These are phyloP conservation scores for Ophioninae sp. DNA, from an alignment of 2,888 invertebrate genomes.

Conservation along the genomic window DNA sequence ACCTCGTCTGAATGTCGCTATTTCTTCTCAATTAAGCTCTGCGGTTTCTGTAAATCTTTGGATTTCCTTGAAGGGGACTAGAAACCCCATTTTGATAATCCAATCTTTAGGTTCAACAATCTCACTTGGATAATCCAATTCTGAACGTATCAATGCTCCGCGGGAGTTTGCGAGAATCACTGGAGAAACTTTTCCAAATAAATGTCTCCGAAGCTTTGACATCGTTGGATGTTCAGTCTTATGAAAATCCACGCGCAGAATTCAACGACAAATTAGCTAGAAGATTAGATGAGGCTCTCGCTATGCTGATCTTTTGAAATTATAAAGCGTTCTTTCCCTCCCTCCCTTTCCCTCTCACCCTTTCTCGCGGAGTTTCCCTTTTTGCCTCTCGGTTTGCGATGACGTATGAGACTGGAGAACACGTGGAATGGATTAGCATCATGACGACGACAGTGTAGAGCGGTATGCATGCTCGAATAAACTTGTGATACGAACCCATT, in stretches of 20 bases:
- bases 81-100: too few relatives aligned
- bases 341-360: too few relatives aligned
- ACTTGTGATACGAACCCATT: conserved; percentile 51
- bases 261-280: too few relatives aligned
- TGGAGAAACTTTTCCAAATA: neutral
- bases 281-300: neutral
- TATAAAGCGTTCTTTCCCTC: too few relatives aligned
- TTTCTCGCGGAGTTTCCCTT: neutral
- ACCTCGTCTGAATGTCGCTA: too few relatives aligned
- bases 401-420: conserved; percentile 17
- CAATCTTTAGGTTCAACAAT: neutral
- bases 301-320: neutral
- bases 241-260: too few relatives aligned
- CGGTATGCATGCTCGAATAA: conserved; percentile 42
- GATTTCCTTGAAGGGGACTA: too few relatives aligned
- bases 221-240: too few relatives aligned
- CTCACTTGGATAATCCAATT: neutral
- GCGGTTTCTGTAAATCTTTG: too few relatives aligned
- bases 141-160: conserved; percentile 3
- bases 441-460: conserved; percentile 36
- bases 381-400: conserved; percentile 7
- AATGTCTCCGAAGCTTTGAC: too few relatives aligned
- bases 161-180: neutral
- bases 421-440: conserved; percentile 38
- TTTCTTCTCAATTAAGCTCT: too few relatives aligned